A percentile compares a stretch with the other conserved stretches of the same genome.
Evolutionary conservation across 2,888 invertebrate genomes (phyloP).

Genomic region (Thera britannica): DNA sequence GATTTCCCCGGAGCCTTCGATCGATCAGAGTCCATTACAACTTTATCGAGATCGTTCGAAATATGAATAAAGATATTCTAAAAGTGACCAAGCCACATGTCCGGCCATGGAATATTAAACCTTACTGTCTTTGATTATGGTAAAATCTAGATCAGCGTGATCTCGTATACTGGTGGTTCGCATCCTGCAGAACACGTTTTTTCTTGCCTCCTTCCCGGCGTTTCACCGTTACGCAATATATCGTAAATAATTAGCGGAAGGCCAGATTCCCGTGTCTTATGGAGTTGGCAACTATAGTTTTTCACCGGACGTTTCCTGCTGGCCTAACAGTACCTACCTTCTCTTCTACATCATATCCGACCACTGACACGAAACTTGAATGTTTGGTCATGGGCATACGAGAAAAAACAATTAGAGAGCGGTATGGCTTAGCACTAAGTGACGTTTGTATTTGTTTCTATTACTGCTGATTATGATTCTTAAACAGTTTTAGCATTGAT

Average conservation of each 20-base stretch:
- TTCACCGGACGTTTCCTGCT: slow-evolving; percentile 73
- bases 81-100: slow-evolving; percentile 67
- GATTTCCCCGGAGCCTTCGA: slow-evolving; percentile 49
- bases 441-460: slow-evolving; percentile 22
- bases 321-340: slow-evolving; percentile 65
- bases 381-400: slow-evolving; percentile 35
- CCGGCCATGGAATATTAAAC: slow-evolving; percentile 56
- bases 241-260: slow-evolving; percentile 85
- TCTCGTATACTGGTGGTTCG: slow-evolving; percentile 62
- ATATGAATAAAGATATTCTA: slow-evolving; percentile 83
- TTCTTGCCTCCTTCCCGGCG: slow-evolving; percentile 81
- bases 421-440: slow-evolving; percentile 30
- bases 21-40: slow-evolving; percentile 71
- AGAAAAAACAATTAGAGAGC: slow-evolving; percentile 44
- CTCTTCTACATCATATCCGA: slow-evolving; percentile 52
- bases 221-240: slow-evolving; percentile 85
- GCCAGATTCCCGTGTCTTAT: slow-evolving; percentile 84
- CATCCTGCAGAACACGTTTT: slow-evolving; percentile 82
- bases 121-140: slow-evolving; percentile 57
- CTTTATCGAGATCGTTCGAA: slow-evolving; percentile 79
- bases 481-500: too few relatives aligned
- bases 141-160: slow-evolving; percentile 52
- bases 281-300: slow-evolving; percentile 78
- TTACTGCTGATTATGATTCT: background rate
- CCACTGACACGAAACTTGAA: slow-evolving; percentile 45